Conservation (phyloP, 1,140 invertebrate genomes). For the Drosophila trapezifrons region DNA sequence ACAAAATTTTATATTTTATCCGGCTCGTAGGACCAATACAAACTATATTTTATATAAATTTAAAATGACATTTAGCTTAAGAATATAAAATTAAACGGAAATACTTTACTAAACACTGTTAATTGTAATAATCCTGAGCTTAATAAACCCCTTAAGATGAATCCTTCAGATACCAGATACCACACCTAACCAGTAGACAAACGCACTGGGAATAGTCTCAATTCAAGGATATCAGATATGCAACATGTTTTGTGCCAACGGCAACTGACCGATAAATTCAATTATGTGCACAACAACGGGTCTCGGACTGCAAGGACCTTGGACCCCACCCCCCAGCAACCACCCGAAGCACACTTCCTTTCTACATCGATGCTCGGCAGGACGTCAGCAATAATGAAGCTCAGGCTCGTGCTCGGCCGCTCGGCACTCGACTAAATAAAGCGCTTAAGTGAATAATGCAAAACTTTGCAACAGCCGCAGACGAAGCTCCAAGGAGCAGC, state of each 20-base stretch:
- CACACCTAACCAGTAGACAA: conserved; percentile 4
- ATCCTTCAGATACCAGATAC: not conserved
- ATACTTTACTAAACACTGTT: not conserved
- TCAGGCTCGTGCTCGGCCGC: conserved; percentile 33
- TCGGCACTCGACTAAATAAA: conserved; percentile 75
- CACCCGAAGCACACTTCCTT: conserved; percentile 5
- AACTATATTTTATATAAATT: no score
- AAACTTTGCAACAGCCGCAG: conserved; percentile 71
- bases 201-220: conserved; percentile 4
- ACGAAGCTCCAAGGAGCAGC: conserved; percentile 22
- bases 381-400: conserved; percentile 75
- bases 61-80: no score
- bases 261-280: conserved; percentile 74
- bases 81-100: not conserved
- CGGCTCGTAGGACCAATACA: no score
- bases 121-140: no score
- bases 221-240: conserved; percentile 31
- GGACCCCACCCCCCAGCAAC: conserved; percentile 3
- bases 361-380: conserved; percentile 33
- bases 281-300: conserved; percentile 66
- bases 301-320: conserved; percentile 30
- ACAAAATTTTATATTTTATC: no score
- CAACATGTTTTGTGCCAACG: conserved; percentile 63
- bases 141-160: not conserved
- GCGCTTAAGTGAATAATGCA: conserved; percentile 81